phyloP scores from a whole-genome alignment of 2,888 invertebrate species.

The Coenonympha glycerion region DNA sequence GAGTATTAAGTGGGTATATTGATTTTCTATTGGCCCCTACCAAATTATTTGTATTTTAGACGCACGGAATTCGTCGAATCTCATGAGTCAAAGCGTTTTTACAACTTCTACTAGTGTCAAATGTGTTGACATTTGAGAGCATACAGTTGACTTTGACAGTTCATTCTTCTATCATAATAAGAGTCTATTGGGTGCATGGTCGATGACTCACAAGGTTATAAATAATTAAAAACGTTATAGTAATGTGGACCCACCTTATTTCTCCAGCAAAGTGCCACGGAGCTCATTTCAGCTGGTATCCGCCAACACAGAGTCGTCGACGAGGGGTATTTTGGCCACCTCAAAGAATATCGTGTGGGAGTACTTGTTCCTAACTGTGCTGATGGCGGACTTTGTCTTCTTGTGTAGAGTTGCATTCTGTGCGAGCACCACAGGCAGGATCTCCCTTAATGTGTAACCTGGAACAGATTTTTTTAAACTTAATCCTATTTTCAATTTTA shows the following conservation, averaged over 20 bases:
- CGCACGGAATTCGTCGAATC: no score
- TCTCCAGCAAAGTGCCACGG: conserved; percentile 47
- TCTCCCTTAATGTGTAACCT: conserved; percentile 86
- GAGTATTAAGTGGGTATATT: no score
- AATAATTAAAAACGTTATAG: no score
- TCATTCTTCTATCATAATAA: no score
- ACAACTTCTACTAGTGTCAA: neutral
- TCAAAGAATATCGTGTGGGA: conserved; percentile 95
- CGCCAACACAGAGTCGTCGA: conserved; percentile 51
- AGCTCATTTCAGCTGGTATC: conserved; percentile 47
- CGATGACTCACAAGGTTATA: no score
- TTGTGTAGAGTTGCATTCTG: conserved; percentile 86
- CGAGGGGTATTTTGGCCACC: conserved; percentile 88
- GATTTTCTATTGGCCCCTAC: no score
- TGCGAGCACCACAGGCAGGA: conserved; percentile 81
- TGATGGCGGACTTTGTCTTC: conserved; percentile 85
- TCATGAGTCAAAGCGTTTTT: no score
- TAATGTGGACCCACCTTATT: conserved; percentile 55
- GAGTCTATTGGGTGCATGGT: no score
- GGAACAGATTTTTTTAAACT: conserved; percentile 29
- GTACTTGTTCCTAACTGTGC: conserved; percentile 94
- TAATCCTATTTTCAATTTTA: neutral
- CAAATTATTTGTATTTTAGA: no score
- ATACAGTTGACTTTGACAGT: no score
- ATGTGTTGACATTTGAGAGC: neutral